Evolutionary conservation across 1,140 invertebrate genomes (phyloP).

Genomic region (Tenebrio molitor): DNA sequence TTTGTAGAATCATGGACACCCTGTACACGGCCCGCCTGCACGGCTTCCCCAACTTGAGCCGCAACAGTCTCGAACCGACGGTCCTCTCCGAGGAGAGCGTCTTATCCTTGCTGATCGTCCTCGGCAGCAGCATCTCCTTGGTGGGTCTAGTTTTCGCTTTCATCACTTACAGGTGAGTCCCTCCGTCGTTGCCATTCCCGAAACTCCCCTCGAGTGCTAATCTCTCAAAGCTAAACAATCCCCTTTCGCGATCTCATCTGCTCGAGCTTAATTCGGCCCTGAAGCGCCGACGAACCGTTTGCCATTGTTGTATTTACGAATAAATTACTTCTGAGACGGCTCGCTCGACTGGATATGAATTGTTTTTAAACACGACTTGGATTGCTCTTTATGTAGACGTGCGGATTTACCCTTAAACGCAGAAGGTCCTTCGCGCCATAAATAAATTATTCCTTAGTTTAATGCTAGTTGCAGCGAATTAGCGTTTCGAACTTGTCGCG

Average conservation of each 20-base stretch:
- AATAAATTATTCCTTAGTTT: slow-evolving; percentile 8
- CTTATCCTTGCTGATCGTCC: slow-evolving; percentile 75
- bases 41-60: slow-evolving; percentile 62
- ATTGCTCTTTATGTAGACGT: not conserved
- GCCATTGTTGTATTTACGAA: slow-evolving; percentile 29
- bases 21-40: slow-evolving; percentile 63
- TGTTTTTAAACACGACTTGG: slow-evolving; percentile 26
- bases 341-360: slow-evolving; percentile 31
- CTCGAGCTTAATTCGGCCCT: slow-evolving; percentile 6
- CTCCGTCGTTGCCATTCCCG: not conserved
- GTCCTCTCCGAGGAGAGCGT: slow-evolving; percentile 69
- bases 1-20: slow-evolving; percentile 61
- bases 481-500: not conserved
- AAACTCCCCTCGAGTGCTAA: slow-evolving; percentile 15
- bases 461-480: not conserved
- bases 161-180: slow-evolving; percentile 78
- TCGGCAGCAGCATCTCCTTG: slow-evolving; percentile 77
- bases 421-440: not conserved
- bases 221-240: slow-evolving; percentile 31
- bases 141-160: slow-evolving; percentile 79
- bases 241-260: slow-evolving; percentile 1
- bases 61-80: slow-evolving; percentile 53
- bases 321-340: slow-evolving; percentile 24
- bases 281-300: not conserved
- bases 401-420: not conserved